Evolutionary conservation across 2,113 vertebrate genomes (phyloP).

Genomic region (Nanger granti): DNA sequence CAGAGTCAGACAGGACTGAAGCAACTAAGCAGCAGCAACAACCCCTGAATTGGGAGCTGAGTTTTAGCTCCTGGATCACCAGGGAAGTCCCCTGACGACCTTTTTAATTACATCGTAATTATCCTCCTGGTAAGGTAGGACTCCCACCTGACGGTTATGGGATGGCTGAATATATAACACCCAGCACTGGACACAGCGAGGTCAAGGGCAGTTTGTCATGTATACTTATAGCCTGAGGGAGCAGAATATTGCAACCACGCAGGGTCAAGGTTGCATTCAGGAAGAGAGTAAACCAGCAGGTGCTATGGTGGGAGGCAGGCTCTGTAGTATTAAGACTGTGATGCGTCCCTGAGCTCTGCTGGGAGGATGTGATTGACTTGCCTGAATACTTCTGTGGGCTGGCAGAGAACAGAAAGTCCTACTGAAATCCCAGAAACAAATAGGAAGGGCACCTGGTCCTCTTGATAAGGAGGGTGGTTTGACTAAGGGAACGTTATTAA

Average conservation of each 20-base stretch:
- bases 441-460: neutral
- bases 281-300: neutral
- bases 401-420: neutral
- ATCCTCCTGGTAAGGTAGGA: neutral
- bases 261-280: neutral
- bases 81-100: neutral
- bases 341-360: neutral
- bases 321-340: neutral
- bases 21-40: neutral
- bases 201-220: neutral
- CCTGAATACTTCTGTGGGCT: neutral
- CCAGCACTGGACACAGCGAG: neutral
- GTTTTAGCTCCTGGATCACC: neutral
- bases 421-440: neutral
- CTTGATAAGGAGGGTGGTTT: neutral
- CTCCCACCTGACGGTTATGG: neutral
- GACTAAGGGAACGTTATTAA: neutral
- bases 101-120: neutral
- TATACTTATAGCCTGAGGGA: neutral
- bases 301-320: neutral
- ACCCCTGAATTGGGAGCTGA: neutral
- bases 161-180: neutral
- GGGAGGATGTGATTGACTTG: neutral
- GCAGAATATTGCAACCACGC: neutral
- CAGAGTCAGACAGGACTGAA: neutral